Evolutionary conservation across 2,113 vertebrate species (phyloP).

Genomic region (Otis tarda): DNA sequence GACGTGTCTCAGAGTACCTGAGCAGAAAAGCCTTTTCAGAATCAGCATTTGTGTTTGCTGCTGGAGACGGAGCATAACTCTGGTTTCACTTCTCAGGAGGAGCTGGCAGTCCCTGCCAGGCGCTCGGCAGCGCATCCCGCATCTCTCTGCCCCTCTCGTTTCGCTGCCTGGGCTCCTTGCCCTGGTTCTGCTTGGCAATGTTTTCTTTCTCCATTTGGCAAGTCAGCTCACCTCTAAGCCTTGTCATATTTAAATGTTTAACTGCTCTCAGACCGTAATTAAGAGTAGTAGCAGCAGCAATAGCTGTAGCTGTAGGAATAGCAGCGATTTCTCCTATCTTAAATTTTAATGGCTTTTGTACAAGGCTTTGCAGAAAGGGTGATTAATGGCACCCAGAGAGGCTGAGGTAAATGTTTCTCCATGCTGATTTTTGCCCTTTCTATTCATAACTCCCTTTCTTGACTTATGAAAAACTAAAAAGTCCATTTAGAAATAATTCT

Average conservation of each 20-base stretch:
- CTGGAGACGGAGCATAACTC: not conserved
- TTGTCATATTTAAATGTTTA: constrained; percentile 52
- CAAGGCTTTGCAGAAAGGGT: constrained; percentile 25
- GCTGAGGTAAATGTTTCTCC: constrained; percentile 58
- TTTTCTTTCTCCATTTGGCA: constrained; percentile 30
- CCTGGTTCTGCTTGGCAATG: not conserved
- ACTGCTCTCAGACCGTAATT: constrained; percentile 51
- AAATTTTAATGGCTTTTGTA: constrained; percentile 61
- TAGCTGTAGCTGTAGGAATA: constrained; percentile 18
- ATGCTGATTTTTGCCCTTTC: constrained; percentile 34
- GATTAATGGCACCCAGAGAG: constrained; percentile 53
- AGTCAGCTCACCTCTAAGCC: constrained; percentile 16
- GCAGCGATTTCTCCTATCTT: constrained; percentile 28
- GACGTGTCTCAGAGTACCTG: not conserved
- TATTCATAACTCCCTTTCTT: not conserved
- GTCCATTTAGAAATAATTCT: constrained; percentile 57
- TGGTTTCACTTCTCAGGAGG: not conserved
- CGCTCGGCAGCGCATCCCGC: rapidly evolving
- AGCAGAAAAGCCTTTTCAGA: not conserved
- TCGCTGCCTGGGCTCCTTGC: not conserved
- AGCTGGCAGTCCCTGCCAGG: rapidly evolving
- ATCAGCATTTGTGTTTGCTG: not conserved
- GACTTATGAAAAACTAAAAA: constrained; percentile 26
- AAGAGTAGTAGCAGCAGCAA: constrained; percentile 52
- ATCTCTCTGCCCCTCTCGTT: not conserved